Base-by-base conservation (phyloP, 2,888 invertebrate species). In the Cylloceria caligata region DNA sequence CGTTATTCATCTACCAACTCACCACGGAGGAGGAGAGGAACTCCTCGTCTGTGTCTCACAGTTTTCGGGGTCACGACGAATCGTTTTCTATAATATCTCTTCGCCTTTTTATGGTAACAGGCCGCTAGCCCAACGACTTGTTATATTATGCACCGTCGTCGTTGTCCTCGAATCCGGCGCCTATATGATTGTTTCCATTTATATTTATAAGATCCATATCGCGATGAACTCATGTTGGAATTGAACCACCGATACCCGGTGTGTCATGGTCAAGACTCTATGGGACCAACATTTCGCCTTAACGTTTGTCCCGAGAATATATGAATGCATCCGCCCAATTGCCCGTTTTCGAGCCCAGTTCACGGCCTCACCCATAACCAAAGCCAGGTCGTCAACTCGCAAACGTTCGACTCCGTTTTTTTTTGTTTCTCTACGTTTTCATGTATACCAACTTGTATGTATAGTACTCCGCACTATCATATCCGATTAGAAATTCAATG, bases 181-280 rank as follows among this genome's bases (percentile, higher is more conserved):
- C 79, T 45, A 83, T 85, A 87, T 88, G 85, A 89, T 89, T 86
- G 82, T 73, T 74, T 84, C 82, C 87, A 89, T 90, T 86, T 88
- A 88, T 89, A 90, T 89, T 89, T 89, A 89, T 88, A 87, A 90
- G 90, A 88, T 89, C 84, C 81, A 84, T 88, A 89, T 90, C 88
- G 86, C 62, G 68, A 74, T 65, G 71, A 71, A 65, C 39, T 49
- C 36, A 49, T 16, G 52, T 9, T 34, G 7, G 47, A 47, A 16
- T 45, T 13, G 39, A 27, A 36, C 21, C 27, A 39, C 27, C 60
- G 13, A 60, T 24, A 60, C 27, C 13, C 45, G 60, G 16, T 30
- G 62, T 13, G 34, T 47, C 68, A 60, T 60, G 36, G 67, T 62
- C 60, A 73, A 73, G 86, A 86, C 86, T 84, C 78, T 84, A 80